Evolutionary conservation across 1,140 invertebrate genomes (phyloP), one percentile per base, ranked within the genome.

Genomic region (Drosophila bifasciata): DNA sequence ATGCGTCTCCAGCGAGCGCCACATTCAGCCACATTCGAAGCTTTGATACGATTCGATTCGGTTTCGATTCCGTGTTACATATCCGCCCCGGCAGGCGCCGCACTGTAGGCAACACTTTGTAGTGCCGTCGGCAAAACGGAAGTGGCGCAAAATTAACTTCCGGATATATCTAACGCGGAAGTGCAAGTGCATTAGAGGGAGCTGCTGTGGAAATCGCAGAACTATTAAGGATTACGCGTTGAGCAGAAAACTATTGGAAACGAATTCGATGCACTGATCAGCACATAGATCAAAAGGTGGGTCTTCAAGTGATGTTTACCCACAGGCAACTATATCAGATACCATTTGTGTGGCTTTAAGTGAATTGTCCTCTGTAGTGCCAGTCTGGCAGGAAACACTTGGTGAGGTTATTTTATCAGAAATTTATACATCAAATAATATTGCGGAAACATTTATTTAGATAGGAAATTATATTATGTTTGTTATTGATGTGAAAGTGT

Each of bases 41-140:
- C 13, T 73, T 16, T n/a, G 55, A 48, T 46, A 69, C 25, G 32
- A 11, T 28, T 28, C 28, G 39, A 43, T 43, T 71, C 23, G 28
- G n/a, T 13, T 43, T 48, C 39, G 25, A 66, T 67, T 44, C 36
- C 43, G 32, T n/a, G 46, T 40, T 55, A 46, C 17, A 41, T 25
- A 41, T 25, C 49, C 40, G 23, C n/a, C 32, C 25, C 45, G 39
- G 44, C 57, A 68, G 52, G 58, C 78, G 72, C 79, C 39, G 51
- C 62, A 77, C 43, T 70, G 68, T 80, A 80, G 77, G 73, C 80
- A 72, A 60, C 36, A 57, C 11, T 59, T 50, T 59, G 36, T 2
- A 39, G 15, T 41, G 50, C 81, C 81, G 81, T 61, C 83, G 81
- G 83, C 17, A 48, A 51, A 46, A 4, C 41, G 21, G 7, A 43